phyloP scores from a whole-genome alignment of 2,888 invertebrate species.

The Boloria euphrosyne region DNA sequence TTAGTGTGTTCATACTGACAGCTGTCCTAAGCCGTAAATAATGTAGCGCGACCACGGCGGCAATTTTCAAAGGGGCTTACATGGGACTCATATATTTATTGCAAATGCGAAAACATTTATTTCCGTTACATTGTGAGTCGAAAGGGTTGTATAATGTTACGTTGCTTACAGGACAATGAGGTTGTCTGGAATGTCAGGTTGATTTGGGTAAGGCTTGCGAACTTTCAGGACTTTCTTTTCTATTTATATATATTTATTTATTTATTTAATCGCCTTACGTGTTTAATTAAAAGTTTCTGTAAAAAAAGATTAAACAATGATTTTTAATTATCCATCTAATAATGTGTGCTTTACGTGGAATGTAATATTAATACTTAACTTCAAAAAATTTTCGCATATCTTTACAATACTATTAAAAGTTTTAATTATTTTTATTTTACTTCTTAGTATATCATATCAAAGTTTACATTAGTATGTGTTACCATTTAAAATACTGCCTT shows the following conservation, averaged over 20 bases:
- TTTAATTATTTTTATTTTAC: too few species aligned
- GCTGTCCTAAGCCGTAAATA: constrained; percentile 27
- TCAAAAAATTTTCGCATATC: too few species aligned
- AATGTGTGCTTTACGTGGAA: too few species aligned
- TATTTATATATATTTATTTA: not conserved
- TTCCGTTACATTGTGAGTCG: constrained; percentile 26
- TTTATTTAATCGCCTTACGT: not conserved
- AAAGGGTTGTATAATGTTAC: constrained; percentile 30
- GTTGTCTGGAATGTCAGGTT: constrained; percentile 19
- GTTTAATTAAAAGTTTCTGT: too few species aligned
- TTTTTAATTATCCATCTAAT: too few species aligned
- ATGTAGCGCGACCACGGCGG: constrained; percentile 16
- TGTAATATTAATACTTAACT: too few species aligned
- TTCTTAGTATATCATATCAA: too few species aligned
- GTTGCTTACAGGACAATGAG: constrained; percentile 29
- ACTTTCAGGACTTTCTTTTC: constrained; percentile 8
- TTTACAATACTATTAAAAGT: too few species aligned
- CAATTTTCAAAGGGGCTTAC: constrained; percentile 16
- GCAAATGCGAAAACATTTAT: constrained; percentile 20
- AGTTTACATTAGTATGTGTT: too few species aligned
- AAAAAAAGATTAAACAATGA: too few species aligned
- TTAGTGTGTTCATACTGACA: constrained; percentile 26
- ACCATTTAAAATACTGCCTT: too few species aligned
- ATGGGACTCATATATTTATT: constrained; percentile 26
- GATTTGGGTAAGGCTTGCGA: constrained; percentile 23